phyloP scores from a whole-genome alignment of 2,888 invertebrate species.

The Galeruca laticollis region DNA sequence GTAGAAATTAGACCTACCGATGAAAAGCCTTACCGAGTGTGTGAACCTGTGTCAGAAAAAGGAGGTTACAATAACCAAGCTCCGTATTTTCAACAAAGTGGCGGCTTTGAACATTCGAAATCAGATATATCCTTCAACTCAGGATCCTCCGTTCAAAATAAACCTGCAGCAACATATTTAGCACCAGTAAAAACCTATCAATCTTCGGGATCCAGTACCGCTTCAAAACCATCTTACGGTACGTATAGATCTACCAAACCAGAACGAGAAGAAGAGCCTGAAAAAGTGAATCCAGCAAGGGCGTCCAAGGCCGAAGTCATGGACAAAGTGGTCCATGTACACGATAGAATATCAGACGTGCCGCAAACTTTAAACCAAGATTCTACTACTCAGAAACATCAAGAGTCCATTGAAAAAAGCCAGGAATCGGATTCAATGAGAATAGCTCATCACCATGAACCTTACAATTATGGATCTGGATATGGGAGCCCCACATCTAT shows the following conservation, averaged over 20 bases:
- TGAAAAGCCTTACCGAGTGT: conserved; percentile 64
- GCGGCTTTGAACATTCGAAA: conserved; percentile 33
- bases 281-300: neutral
- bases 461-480: conserved; percentile 25
- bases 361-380: neutral
- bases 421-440: conserved; percentile 20
- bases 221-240: conserved; percentile 25
- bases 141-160: conserved; percentile 23
- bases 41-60: conserved; percentile 54
- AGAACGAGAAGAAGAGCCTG: conserved; percentile 17
- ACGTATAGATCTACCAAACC: conserved; percentile 43
- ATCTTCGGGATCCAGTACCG: conserved; percentile 24
- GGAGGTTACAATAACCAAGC: conserved; percentile 35
- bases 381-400: neutral
- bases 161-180: conserved; percentile 39
- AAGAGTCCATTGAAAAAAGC: conserved; percentile 21
- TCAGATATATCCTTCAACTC: conserved; percentile 40
- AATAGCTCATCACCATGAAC: conserved; percentile 25
- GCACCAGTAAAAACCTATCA: conserved; percentile 46
- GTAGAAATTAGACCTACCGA: conserved; percentile 66
- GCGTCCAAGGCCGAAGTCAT: neutral
- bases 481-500: conserved; percentile 28
- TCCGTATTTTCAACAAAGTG: conserved; percentile 34
- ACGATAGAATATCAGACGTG: neutral
- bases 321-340: neutral